Evolutionary conservation across 2,797 vertebrate species (phyloP), one percentile per base, ranked within the genome.

Genomic region (Prunella strophiata): DNA sequence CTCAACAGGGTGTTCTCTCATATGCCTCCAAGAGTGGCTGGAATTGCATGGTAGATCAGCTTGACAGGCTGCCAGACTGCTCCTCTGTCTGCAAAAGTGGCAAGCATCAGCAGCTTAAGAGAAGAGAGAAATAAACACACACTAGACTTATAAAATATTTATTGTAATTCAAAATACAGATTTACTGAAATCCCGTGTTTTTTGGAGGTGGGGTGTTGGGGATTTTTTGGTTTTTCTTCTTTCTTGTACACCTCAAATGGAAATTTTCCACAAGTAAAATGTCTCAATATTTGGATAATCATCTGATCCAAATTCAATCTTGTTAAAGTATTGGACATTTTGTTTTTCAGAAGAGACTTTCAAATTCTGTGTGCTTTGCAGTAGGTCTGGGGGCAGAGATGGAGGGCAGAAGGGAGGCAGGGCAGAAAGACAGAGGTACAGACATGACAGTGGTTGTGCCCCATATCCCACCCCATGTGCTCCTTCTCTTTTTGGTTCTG

Each of bases 401-500:
- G 23, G 30, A 75, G 30, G 42, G 62, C 2, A 30, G 76, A n/a
- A 63, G 20, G 27, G 21, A 82, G 25, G 63, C 7, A 59, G 42
- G 42, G 34, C 29, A 79, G 51, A 32, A 38, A 25, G 17, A 21
- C 4, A 52, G 38, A 38, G 1, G 5, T 4, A 62, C 40, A 52
- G 45, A 27, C 23, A 8, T 1, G 5, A 43, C 5, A 29, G 15
- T 4, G 30, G 29, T 7, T 7, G 1, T 27, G 40, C 59, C 30
- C 30, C 16, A 16, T 4, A 10, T n/a, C 20, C 40, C 40, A 62
- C 18, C 11, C n/a, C 1, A 2, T 0, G 0, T 0, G 1, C 3
- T 1, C n/a, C 58, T 51, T 63, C 29, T 63, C 2, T 17, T 54
- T 81, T 47, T 1, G 1, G 17, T 38, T 42, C 57, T 36, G 36